A percentile compares a stretch with the other conserved stretches of the same genome.
phyloP scores from a whole-genome alignment of 2,888 invertebrate species.

The Andrena praecox region DNA sequence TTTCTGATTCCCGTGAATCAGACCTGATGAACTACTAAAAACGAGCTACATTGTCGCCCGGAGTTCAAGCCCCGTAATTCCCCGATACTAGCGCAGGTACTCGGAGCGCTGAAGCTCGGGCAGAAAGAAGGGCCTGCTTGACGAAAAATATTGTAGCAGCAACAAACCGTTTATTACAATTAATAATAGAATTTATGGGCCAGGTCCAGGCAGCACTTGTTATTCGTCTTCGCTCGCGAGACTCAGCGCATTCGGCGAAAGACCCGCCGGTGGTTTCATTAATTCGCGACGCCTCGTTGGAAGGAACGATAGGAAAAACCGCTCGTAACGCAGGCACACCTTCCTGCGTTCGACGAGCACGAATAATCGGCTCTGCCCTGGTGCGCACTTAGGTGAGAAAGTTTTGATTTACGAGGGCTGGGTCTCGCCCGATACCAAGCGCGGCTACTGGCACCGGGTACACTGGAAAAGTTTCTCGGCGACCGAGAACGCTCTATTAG shows the following conservation, averaged over 20 bases:
- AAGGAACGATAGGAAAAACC: slow-evolving; percentile 26
- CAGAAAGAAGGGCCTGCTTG: neutral
- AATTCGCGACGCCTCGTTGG: slow-evolving; percentile 26
- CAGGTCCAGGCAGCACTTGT: too few species aligned
- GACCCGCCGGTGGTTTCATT: slow-evolving; percentile 34
- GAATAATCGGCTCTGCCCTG: slow-evolving; percentile 51
- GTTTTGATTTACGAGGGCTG: slow-evolving; percentile 73
- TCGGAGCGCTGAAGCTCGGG: too few species aligned
- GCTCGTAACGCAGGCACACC: slow-evolving; percentile 22
- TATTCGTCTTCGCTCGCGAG: too few species aligned
- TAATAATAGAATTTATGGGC: too few species aligned
- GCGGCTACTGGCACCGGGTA: slow-evolving; percentile 18
- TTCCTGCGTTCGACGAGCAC: slow-evolving; percentile 35
- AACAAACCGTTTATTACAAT: neutral
- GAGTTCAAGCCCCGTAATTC: slow-evolving; percentile 32
- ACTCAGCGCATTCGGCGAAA: neutral
- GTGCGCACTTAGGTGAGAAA: slow-evolving; percentile 70
- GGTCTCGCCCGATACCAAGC: slow-evolving; percentile 59
- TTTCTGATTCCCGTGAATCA: slow-evolving; percentile 55
- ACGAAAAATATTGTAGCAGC: neutral
- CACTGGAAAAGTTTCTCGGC: slow-evolving; percentile 65
- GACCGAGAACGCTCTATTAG: slow-evolving; percentile 76
- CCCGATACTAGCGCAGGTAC: slow-evolving; percentile 15
- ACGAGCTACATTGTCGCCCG: slow-evolving; percentile 56
- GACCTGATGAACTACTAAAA: slow-evolving; percentile 60